Percentiles rank a stretch among this genome's conserved stretches.
Conservation (phyloP, 1,140 invertebrate species). For the Apis mellifera region DNA sequence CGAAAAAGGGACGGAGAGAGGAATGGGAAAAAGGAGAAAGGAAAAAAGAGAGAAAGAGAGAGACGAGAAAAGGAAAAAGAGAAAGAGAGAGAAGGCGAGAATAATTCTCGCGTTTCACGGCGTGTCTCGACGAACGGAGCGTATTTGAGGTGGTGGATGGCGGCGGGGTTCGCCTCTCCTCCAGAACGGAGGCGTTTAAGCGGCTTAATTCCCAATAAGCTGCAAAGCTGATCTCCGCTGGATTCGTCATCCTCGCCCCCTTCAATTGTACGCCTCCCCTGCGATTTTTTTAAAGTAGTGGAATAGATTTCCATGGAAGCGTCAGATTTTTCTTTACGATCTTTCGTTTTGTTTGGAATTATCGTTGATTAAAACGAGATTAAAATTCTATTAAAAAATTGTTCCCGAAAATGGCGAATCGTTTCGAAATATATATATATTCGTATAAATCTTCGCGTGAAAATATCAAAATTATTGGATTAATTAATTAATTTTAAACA, state of each 20-base stretch:
- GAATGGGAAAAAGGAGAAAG: not conserved
- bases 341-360: too few relatives aligned
- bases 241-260: slow-evolving; percentile 28
- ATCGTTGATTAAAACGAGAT: too few relatives aligned
- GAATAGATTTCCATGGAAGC: too few relatives aligned
- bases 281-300: not conserved
- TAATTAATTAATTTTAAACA: too few relatives aligned
- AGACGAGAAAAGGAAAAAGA: too few relatives aligned
- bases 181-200: slow-evolving; percentile 47
- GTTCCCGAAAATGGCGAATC: too few relatives aligned
- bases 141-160: slow-evolving; percentile 29
- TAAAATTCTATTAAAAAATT: too few relatives aligned
- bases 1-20: not conserved
- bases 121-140: slow-evolving; percentile 20
- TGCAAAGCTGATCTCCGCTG: slow-evolving; percentile 54
- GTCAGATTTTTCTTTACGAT: too few relatives aligned
- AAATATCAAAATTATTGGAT: too few relatives aligned
- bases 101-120: slow-evolving; percentile 39
- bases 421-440: too few relatives aligned
- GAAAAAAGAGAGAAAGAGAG: not conserved
- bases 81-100: not conserved
- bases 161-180: slow-evolving; percentile 9
- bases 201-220: slow-evolving; percentile 58
- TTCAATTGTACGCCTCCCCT: not conserved
- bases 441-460: too few relatives aligned